Conservation (phyloP, 2,113 vertebrate species). For the Notiomystis cincta region DNA sequence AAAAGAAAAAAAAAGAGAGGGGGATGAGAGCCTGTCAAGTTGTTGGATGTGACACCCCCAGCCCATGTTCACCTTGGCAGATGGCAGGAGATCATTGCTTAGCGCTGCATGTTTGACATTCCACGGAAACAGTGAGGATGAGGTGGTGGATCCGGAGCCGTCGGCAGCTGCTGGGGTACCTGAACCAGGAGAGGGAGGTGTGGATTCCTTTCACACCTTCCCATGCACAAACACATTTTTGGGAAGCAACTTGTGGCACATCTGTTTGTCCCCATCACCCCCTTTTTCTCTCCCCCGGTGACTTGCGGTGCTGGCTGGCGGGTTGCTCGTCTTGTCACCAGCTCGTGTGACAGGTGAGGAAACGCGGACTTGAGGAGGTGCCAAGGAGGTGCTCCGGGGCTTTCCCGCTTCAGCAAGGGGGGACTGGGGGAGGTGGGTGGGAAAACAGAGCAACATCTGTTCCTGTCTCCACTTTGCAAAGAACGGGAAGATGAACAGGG, state of each 20-base stretch:
- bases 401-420: slow-evolving; percentile 3
- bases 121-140: slow-evolving; percentile 14
- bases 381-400: slow-evolving; percentile 39
- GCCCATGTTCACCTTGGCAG: slow-evolving; percentile 40
- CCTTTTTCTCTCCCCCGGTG: neutral
- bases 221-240: neutral
- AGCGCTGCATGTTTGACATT: slow-evolving; percentile 63
- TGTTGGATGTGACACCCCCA: neutral
- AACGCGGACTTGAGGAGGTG: slow-evolving; percentile 5
- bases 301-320: neutral
- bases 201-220: slow-evolving; percentile 22
- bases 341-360: slow-evolving; percentile 65
- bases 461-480: neutral
- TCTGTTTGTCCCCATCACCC: neutral
- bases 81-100: slow-evolving; percentile 54
- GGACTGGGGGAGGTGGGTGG: neutral
- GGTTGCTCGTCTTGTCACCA: slow-evolving; percentile 29
- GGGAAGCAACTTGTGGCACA: neutral
- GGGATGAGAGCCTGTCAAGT: neutral
- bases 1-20: neutral
- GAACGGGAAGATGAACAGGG: neutral
- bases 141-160: slow-evolving; percentile 22
- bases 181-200: neutral
- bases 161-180: slow-evolving; percentile 43
- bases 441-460: slow-evolving; percentile 58